A percentile compares a stretch with the other conserved stretches of the same genome.
Conservation (phyloP, 2,797 vertebrate genomes). For the Ataeniobius toweri region DNA sequence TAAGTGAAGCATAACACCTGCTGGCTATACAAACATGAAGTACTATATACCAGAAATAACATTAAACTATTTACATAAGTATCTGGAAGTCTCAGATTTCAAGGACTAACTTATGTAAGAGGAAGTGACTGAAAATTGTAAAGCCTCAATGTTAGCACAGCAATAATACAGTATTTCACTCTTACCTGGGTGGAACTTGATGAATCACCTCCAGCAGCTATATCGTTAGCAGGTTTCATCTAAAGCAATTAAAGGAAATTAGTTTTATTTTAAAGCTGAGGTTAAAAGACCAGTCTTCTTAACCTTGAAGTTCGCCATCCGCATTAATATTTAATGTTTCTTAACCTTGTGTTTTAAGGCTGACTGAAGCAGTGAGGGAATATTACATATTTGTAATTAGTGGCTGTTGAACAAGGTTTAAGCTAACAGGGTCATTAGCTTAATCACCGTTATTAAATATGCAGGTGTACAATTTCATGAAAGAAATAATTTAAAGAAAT, state of each 20-base stretch:
- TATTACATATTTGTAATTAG: slow-evolving; percentile 83
- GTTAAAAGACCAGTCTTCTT: slow-evolving; percentile 78
- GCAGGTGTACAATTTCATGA: slow-evolving; percentile 75
- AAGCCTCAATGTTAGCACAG: slow-evolving; percentile 12
- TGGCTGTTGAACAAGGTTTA: slow-evolving; percentile 69
- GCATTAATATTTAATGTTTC: slow-evolving; percentile 79
- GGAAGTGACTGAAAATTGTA: slow-evolving; percentile 3
- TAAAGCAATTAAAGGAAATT: slow-evolving; percentile 72
- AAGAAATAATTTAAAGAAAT: slow-evolving; percentile 60
- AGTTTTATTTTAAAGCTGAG: slow-evolving; percentile 72
- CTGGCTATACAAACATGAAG: slow-evolving; percentile 7
- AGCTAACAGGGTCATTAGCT: slow-evolving; percentile 74
- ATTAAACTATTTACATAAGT: slow-evolving; percentile 13
- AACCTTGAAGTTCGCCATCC: slow-evolving; percentile 77
- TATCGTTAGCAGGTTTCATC: slow-evolving; percentile 58
- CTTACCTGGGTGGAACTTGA: slow-evolving; percentile 46
- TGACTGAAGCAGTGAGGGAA: slow-evolving; percentile 72
- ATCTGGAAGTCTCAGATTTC: slow-evolving; percentile 18
- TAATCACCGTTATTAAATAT: slow-evolving; percentile 79
- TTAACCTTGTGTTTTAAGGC: slow-evolving; percentile 79
- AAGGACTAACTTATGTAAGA: slow-evolving; percentile 4
- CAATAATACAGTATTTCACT: slow-evolving; percentile 23
- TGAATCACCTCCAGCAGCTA: slow-evolving; percentile 62
- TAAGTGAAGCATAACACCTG: slow-evolving; percentile 13
- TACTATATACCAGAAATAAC: slow-evolving; percentile 4